These are phyloP conservation scores for Sus cebifrons DNA, from an alignment of 2,797 vertebrate genomes.

Conservation along the genomic window DNA sequence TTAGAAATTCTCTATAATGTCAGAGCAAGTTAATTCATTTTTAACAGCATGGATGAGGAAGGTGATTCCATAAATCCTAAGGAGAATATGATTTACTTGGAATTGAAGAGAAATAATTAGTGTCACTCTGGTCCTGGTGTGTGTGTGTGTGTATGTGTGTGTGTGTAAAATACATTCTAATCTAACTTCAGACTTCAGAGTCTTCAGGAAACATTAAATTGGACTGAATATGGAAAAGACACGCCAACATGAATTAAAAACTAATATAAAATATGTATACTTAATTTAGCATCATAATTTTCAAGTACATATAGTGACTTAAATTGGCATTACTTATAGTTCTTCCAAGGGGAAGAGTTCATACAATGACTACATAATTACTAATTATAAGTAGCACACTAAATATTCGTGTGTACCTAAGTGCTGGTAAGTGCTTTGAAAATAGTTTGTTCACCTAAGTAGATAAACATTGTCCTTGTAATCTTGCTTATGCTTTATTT, in stretches of 20 bases:
- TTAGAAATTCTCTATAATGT: constrained; percentile 78
- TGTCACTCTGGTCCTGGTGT: neutral
- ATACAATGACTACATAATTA: constrained; percentile 46
- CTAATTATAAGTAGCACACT: constrained; percentile 47
- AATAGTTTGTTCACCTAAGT: constrained; percentile 10
- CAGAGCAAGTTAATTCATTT: constrained; percentile 79
- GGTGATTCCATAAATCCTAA: constrained; percentile 71
- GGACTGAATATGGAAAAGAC: neutral
- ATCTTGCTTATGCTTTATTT: constrained; percentile 53
- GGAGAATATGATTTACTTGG: constrained; percentile 64
- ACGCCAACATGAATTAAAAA: constrained; percentile 7
- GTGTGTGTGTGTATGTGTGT: neutral
- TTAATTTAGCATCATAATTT: constrained; percentile 30
- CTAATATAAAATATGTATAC: neutral
- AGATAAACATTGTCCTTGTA: constrained; percentile 14
- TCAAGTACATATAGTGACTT: constrained; percentile 42
- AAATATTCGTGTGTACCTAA: constrained; percentile 58
- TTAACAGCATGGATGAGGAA: constrained; percentile 76
- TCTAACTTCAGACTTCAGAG: constrained; percentile 30
- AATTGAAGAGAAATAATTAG: constrained; percentile 73
- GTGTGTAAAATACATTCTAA: neutral
- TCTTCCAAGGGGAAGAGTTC: constrained; percentile 62
- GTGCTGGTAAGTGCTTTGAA: constrained; percentile 31
- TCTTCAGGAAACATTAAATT: constrained; percentile 37
- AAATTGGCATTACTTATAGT: constrained; percentile 53